A percentile compares a stretch with the other conserved stretches of the same genome.
These are phyloP conservation scores for Mustela nigripes DNA, from an alignment of 2,113 vertebrate species.

Conservation along the genomic window DNA sequence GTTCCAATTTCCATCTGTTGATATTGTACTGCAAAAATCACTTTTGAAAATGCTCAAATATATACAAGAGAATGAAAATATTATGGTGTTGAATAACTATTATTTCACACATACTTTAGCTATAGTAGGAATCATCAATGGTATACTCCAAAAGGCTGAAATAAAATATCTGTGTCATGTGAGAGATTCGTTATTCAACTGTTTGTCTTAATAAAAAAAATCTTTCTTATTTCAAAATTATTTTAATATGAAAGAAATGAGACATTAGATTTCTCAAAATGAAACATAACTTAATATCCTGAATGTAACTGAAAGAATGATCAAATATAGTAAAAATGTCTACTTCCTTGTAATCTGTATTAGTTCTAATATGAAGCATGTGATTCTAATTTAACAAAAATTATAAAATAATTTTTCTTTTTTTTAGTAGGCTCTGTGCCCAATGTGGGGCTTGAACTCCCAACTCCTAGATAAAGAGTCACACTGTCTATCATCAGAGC, in stretches of 20 bases:
- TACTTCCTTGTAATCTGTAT: slow-evolving; percentile 48
- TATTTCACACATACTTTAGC: not conserved
- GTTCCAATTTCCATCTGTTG: not conserved
- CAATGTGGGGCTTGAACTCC: not conserved
- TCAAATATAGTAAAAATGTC: slow-evolving; percentile 66
- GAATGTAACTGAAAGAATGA: slow-evolving; percentile 55
- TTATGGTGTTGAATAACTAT: not conserved
- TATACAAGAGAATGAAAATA: slow-evolving; percentile 45
- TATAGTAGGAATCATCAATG: not conserved
- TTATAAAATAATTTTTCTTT: slow-evolving; percentile 59
- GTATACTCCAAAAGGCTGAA: slow-evolving; percentile 28
- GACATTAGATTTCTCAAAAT: slow-evolving; percentile 55
- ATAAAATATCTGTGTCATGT: slow-evolving; percentile 47
- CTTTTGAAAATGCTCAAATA: slow-evolving; percentile 11
- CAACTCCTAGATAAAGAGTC: not conserved
- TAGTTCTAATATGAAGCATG: slow-evolving; percentile 64
- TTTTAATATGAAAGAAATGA: slow-evolving; percentile 65
- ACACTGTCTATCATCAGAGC: not conserved
- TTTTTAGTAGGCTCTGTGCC: not conserved
- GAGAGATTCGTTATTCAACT: slow-evolving; percentile 42
- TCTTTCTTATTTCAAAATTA: slow-evolving; percentile 57
- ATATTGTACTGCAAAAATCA: not conserved
- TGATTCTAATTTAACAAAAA: slow-evolving; percentile 63
- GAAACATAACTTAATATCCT: slow-evolving; percentile 69
- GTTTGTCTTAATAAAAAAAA: slow-evolving; percentile 66